Evolutionary conservation across 2,888 invertebrate genomes (phyloP).

Genomic region (Acrobasis suavella): DNA sequence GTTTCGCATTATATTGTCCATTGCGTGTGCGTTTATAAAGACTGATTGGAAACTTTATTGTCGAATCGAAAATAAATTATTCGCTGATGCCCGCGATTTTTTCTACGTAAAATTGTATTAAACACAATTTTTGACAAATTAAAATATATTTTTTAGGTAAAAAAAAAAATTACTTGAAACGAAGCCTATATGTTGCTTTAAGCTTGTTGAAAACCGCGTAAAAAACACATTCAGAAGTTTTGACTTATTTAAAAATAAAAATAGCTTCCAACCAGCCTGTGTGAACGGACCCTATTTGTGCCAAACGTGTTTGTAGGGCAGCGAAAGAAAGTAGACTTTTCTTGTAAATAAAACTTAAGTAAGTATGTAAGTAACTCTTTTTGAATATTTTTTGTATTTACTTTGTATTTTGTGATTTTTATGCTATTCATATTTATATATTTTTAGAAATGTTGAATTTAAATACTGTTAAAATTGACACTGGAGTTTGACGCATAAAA

Average conservation of each 20-base stretch:
- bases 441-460: conserved; percentile 6
- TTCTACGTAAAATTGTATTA: too few relatives aligned
- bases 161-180: too few relatives aligned
- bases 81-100: too few relatives aligned
- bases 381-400: conserved; percentile 7
- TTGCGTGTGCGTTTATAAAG: neutral
- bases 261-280: too few relatives aligned
- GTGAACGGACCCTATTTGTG: neutral
- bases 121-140: too few relatives aligned
- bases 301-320: conserved; percentile 9
- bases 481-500: neutral
- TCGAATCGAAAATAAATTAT: too few relatives aligned
- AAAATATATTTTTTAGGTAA: too few relatives aligned
- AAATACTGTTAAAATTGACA: conserved; percentile 1
- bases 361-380: conserved; percentile 13
- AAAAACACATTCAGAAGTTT: too few relatives aligned
- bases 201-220: too few relatives aligned
- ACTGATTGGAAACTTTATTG: too few relatives aligned
- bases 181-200: too few relatives aligned
- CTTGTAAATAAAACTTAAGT: neutral
- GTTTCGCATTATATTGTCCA: conserved; percentile 12
- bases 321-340: conserved; percentile 6
- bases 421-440: conserved; percentile 10
- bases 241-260: too few relatives aligned
- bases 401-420: conserved; percentile 4